Percentiles rank a stretch among this genome's conserved stretches.
Conservation (phyloP, 2,113 vertebrate species). For the Mellivora capensis region DNA sequence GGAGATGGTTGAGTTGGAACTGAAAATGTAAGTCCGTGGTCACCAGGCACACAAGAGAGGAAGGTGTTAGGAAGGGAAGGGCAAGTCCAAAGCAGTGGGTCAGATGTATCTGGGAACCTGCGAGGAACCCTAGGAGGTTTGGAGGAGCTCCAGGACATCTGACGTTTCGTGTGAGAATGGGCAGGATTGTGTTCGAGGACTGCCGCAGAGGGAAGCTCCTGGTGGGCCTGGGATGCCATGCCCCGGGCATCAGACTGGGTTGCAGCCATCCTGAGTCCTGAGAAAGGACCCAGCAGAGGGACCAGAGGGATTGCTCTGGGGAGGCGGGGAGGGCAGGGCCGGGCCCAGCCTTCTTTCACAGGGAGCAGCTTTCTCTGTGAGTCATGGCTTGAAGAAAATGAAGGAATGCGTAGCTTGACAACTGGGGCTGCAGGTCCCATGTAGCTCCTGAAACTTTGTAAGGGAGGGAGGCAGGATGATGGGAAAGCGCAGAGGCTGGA, state of each 20-base stretch:
- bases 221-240: too few species aligned
- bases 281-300: background rate
- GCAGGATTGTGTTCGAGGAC: background rate
- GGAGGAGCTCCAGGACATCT: background rate
- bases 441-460: background rate
- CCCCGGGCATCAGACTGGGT: background rate
- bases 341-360: background rate
- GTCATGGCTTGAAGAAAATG: background rate
- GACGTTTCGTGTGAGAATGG: background rate
- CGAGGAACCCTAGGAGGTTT: background rate
- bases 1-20: background rate
- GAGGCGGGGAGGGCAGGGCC: background rate
- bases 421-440: accelerated
- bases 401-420: background rate
- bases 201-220: background rate
- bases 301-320: background rate
- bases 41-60: background rate
- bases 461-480: background rate
- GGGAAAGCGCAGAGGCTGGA: background rate
- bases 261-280: background rate
- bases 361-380: background rate
- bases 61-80: background rate
- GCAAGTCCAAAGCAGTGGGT: background rate
- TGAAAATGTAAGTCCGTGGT: background rate
- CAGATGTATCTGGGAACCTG: accelerated